phyloP scores from a whole-genome alignment of 2,797 vertebrate genomes.

The Epinephelus coioides region DNA sequence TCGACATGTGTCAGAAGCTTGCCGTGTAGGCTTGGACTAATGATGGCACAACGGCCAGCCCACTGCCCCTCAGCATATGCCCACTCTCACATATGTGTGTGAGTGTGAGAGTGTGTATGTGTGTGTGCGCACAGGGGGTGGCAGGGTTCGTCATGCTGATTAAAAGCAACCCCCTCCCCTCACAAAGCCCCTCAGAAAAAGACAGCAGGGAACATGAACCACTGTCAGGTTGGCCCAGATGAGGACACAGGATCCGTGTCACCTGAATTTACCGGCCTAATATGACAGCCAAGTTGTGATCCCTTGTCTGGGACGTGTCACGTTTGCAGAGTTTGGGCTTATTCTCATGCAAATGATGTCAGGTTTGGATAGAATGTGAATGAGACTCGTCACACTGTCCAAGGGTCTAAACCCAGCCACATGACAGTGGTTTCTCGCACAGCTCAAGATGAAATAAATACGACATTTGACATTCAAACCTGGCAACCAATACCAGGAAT shows the following conservation, averaged over 20 bases:
- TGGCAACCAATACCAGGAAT: slow-evolving; percentile 81
- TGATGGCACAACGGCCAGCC: slow-evolving; percentile 88
- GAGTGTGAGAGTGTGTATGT: slow-evolving; percentile 19
- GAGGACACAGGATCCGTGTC: slow-evolving; percentile 87
- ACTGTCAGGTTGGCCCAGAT: slow-evolving; percentile 88
- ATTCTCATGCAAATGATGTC: slow-evolving; percentile 88
- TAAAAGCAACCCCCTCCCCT: slow-evolving; percentile 82
- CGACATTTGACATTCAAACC: slow-evolving; percentile 85
- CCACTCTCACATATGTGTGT: slow-evolving; percentile 72
- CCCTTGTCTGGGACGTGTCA: slow-evolving; percentile 85
- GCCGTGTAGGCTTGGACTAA: slow-evolving; percentile 87
- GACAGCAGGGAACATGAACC: slow-evolving; percentile 87
- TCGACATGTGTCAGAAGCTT: slow-evolving; percentile 90
- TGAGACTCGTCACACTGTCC: slow-evolving; percentile 87
- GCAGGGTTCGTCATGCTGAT: slow-evolving; percentile 87
- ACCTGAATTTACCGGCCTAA: slow-evolving; percentile 88
- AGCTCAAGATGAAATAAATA: slow-evolving; percentile 79
- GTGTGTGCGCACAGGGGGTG: slow-evolving; percentile 63
- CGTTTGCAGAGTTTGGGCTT: slow-evolving; percentile 84
- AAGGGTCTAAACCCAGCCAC: slow-evolving; percentile 71
- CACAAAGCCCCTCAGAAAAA: slow-evolving; percentile 85
- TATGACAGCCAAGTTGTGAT: slow-evolving; percentile 87
- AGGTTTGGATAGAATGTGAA: slow-evolving; percentile 86
- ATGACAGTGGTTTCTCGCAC: slow-evolving; percentile 73
- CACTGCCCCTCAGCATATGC: slow-evolving; percentile 87